Base-by-base conservation (phyloP, 2,797 vertebrate species). In the Gymnothorax javanicus region DNA sequence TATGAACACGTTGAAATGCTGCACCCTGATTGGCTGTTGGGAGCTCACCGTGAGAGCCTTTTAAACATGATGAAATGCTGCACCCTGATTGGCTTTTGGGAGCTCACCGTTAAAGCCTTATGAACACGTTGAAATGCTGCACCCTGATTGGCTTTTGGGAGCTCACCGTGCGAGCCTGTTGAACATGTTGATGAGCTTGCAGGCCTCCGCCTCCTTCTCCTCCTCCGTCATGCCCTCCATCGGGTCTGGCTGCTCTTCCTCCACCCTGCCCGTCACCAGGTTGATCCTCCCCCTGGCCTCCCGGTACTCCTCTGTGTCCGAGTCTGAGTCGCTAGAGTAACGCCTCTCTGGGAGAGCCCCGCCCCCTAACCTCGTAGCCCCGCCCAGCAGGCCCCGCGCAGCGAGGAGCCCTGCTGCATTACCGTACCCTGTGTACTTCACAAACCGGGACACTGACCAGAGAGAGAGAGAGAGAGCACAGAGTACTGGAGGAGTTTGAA, bases 161-260 rank as follows among this genome's bases (percentile, higher is more conserved):
- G 57, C 81, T 82, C 54, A 75, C 84, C 17, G 33, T 90, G 95
- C 96, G 2, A 96, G 89, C 54, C 91, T 97, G 94, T 96, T 98
- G 83, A 99, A 97, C 95, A 98, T 97, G 93, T 94, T 94, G 90
- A 98, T 96, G 59, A 99, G 94, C 88, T 95, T 97, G 94, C 94
- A 95, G 81, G 98, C 97, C 93, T 99, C 98, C 0, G 96, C 94
- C 85, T 99, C 97, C 92, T 97, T 98, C 95, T 99, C 98, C 79
- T 98, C 97, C 84, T 99, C 97, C 0, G 97, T 97, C 98, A 99
- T 98, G 86, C 97, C 97, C 90, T 97, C 97, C 97, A 97, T 98
- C 79, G 98, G 97, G 92, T 99, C 96, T 0, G 97, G 96, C 1
- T 96, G 95, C 67, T 96, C 95, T 43, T 95, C 96, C 93, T 99